Base-by-base conservation (phyloP, 2,888 invertebrate species). In the Nomada flava region DNA sequence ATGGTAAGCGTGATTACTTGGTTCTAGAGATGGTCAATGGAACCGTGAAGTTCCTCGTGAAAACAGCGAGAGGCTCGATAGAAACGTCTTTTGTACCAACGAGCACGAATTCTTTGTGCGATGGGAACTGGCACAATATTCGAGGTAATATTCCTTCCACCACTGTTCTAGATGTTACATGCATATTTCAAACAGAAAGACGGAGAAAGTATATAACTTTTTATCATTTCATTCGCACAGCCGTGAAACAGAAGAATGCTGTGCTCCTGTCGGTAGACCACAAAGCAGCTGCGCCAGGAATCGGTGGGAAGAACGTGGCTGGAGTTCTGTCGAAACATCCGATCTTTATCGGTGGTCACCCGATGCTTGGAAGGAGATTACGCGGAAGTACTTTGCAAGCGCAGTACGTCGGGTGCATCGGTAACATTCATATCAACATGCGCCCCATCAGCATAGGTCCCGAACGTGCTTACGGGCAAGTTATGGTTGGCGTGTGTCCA, bases 81-180 rank as follows among this genome's bases (percentile, higher is more conserved):
- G 95, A 96, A 2, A 96, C 98, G 2, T 95, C 95, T 29, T 98
- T 96, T 92, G 95, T 95, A 70, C 94, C 96, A 0, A 95, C 95
- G 63, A 95, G 95, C 68, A 95, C 95, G 79, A 96, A 96, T 89
- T 94, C 95, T 78, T 95, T 99, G 82, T 99, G 99, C 92, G 98
- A 99, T 94, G 99, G 99, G 65, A 95, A 97, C 74, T 99, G 99
- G 99, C 99, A 99, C 92, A 96, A 95, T 76, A 97, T 98, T 89
- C 95, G 96, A 94, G 96, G 97, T 97, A 86, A 92, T 93, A 2
- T 47, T 44, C 18, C 11, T 42, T 60, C 15, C 10, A 7, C 13
- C 15, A n/a, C 7, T 36, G 36, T 36, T 29, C 2, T 59, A 1
- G 4, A 15, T 62, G 5, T 47, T 4, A 7, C 36, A 36, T 36